phyloP scores from a whole-genome alignment of 2,797 vertebrate genomes.

The Cirrhinus molitorella region DNA sequence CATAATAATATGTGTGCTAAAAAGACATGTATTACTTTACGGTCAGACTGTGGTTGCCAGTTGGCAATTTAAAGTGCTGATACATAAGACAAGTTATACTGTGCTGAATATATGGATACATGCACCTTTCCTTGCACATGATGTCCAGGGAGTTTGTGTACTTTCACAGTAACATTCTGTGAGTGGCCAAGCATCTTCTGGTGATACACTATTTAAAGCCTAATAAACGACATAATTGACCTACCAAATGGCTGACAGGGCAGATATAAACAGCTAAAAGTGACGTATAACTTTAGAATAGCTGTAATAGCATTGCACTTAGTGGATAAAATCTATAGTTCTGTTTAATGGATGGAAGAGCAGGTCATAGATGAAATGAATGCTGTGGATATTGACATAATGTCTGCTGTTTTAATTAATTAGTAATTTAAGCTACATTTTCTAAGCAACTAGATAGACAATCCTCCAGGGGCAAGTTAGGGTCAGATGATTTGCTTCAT shows the following conservation, averaged over 20 bases:
- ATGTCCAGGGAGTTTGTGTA: slow-evolving; percentile 47
- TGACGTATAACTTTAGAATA: slow-evolving; percentile 38
- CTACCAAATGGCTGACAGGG: slow-evolving; percentile 21
- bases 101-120: slow-evolving; percentile 20
- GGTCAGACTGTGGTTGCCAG: too few relatives aligned
- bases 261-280: slow-evolving; percentile 45
- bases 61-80: slow-evolving; percentile 17
- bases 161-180: slow-evolving; percentile 55
- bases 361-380: neutral
- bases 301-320: slow-evolving; percentile 1
- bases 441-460: slow-evolving; percentile 11
- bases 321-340: neutral
- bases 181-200: slow-evolving; percentile 40
- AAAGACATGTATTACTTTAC: neutral
- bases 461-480: neutral
- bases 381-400: neutral
- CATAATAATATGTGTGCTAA: neutral
- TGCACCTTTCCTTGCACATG: slow-evolving; percentile 45
- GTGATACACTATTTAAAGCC: slow-evolving; percentile 61
- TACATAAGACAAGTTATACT: slow-evolving; percentile 17
- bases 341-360: neutral
- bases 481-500: slow-evolving; percentile 10
- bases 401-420: neutral
- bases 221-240: slow-evolving; percentile 43
- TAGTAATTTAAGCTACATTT: neutral